phyloP scores from a whole-genome alignment of 2,113 vertebrate species.

The Macheiramphus alcinus region DNA sequence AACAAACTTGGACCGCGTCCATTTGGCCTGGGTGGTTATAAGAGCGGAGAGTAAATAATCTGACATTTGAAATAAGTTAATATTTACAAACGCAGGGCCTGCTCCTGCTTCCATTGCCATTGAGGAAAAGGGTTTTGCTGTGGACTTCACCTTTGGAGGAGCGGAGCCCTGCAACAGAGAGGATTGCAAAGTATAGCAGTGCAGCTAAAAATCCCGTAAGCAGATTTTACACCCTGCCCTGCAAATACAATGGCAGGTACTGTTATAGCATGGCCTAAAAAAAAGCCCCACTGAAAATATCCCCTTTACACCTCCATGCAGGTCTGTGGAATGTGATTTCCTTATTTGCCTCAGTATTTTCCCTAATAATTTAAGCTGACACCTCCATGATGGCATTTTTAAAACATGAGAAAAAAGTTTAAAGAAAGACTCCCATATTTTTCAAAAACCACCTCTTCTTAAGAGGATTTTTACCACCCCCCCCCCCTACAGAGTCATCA shows the following conservation, averaged over 20 bases:
- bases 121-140: background rate
- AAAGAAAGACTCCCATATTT: background rate
- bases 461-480: background rate
- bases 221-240: slow-evolving; percentile 28
- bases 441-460: background rate
- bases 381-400: background rate
- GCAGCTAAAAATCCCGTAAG: slow-evolving; percentile 9
- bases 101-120: background rate
- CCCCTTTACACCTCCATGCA: slow-evolving; percentile 9
- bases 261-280: background rate
- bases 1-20: slow-evolving; percentile 10
- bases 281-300: background rate
- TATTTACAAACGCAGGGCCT: slow-evolving; percentile 20
- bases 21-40: slow-evolving; percentile 8
- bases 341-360: background rate
- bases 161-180: background rate
- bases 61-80: background rate
- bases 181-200: background rate
- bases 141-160: background rate
- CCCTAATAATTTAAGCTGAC: slow-evolving; percentile 2
- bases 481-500: background rate
- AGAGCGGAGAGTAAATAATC: slow-evolving; percentile 37
- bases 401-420: background rate
- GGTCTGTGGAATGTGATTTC: slow-evolving; percentile 18
- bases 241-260: slow-evolving; percentile 31